These are phyloP conservation scores for Chionoecetes opilio DNA, from an alignment of 1,140 invertebrate genomes.

Conservation along the genomic window DNA sequence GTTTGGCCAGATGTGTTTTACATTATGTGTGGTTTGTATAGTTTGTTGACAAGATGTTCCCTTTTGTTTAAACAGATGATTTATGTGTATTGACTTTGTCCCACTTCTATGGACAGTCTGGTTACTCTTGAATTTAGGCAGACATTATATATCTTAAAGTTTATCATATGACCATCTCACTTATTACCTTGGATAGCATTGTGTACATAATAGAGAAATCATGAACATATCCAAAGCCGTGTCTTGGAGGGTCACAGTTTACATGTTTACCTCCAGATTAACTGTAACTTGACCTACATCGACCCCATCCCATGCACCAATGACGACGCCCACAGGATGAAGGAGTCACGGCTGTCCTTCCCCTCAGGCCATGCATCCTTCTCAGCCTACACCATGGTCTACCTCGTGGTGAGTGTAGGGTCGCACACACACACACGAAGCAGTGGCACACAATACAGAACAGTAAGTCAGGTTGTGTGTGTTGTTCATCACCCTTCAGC, in stretches of 20 bases:
- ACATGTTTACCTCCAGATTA: slow-evolving; percentile 35
- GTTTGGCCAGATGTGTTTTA: neutral
- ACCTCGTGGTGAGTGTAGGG: slow-evolving; percentile 85
- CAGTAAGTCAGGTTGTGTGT: too few relatives aligned
- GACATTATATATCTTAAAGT: too few relatives aligned
- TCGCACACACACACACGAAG: too few relatives aligned
- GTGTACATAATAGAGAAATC: too few relatives aligned
- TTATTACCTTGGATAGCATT: too few relatives aligned
- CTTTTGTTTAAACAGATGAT: too few relatives aligned
- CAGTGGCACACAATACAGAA: too few relatives aligned
- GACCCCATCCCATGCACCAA: slow-evolving; percentile 74
- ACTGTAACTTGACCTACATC: slow-evolving; percentile 67
- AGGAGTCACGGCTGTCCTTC: slow-evolving; percentile 84
- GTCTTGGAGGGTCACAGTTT: neutral
- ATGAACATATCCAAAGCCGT: neutral
- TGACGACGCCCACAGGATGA: slow-evolving; percentile 65
- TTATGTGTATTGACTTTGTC: too few relatives aligned
- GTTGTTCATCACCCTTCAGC: too few relatives aligned
- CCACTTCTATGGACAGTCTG: too few relatives aligned
- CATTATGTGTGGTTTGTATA: neutral
- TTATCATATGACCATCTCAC: too few relatives aligned
- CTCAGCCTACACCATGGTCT: slow-evolving; percentile 85
- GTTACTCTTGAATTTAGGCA: too few relatives aligned
- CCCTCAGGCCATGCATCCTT: slow-evolving; percentile 87
- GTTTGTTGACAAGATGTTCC: neutral